phyloP scores from a whole-genome alignment of 2,888 invertebrate genomes.

The Catocala sponsa region DNA sequence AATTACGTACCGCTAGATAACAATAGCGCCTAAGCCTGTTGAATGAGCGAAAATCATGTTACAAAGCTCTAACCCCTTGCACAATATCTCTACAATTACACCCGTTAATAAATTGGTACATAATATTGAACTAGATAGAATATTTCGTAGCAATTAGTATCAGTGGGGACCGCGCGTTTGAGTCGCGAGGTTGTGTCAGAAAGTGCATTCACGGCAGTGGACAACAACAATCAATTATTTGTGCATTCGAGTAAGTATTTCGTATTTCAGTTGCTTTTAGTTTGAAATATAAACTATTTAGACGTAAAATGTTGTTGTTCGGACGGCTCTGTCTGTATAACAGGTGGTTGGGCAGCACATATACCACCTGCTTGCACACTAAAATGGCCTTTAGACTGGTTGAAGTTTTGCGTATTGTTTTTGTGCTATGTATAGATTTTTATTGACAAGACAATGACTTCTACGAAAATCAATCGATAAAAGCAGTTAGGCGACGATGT shows the following conservation, averaged over 20 bases:
- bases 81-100: neutral
- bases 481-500: too few relatives aligned
- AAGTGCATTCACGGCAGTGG: conserved; percentile 24
- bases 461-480: too few relatives aligned
- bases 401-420: too few relatives aligned
- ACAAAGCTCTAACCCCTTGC: neutral
- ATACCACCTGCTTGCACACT: conserved; percentile 6
- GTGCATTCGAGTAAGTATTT: conserved; percentile 22
- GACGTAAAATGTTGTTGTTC: too few relatives aligned
- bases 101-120: conserved; percentile 29
- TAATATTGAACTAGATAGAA: conserved; percentile 30
- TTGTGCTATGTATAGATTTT: too few relatives aligned
- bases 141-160: conserved; percentile 23
- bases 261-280: neutral
- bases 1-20: too few relatives aligned
- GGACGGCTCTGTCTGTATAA: neutral
- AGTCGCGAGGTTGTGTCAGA: conserved; percentile 37
- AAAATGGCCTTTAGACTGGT: neutral
- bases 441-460: too few relatives aligned
- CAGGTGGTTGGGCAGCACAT: conserved; percentile 5
- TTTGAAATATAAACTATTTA: neutral
- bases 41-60: neutral
- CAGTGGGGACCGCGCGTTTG: conserved; percentile 33
- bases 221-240: conserved; percentile 20
- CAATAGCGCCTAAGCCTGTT: neutral